Conservation (phyloP, 2,113 vertebrate genomes). For the Serilophus lunatus region DNA sequence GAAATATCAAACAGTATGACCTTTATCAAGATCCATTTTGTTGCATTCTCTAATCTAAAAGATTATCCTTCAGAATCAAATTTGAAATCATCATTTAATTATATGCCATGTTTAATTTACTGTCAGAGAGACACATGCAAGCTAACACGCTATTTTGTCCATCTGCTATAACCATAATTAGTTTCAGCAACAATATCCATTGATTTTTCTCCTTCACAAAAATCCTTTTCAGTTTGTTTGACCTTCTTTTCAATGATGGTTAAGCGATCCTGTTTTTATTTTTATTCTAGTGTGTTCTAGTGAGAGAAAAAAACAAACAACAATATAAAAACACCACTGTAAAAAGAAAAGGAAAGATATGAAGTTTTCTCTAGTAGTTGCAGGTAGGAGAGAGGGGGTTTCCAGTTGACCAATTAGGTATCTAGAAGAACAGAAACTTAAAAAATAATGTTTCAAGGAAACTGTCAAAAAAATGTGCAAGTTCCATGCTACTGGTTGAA, state of each 20-base stretch:
- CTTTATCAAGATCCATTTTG: background rate
- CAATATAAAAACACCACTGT: background rate
- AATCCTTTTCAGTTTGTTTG: background rate
- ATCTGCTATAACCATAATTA: background rate
- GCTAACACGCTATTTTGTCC: background rate
- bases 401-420: rapidly evolving
- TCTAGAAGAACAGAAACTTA: background rate
- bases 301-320: background rate
- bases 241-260: background rate
- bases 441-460: background rate
- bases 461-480: background rate
- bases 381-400: background rate
- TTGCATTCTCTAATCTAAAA: background rate
- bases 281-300: background rate
- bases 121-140: background rate
- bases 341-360: background rate
- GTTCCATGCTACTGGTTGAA: background rate
- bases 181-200: background rate
- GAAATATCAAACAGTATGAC: background rate
- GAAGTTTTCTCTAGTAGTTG: background rate
- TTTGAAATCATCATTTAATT: background rate
- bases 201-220: background rate
- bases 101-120: background rate
- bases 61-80: background rate
- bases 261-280: background rate